Percentiles rank a stretch among this genome's conserved stretches.
These are phyloP conservation scores for Mesorhabditis sp. DNA, from an alignment of 2,888 invertebrate genomes.

Conservation along the genomic window DNA sequence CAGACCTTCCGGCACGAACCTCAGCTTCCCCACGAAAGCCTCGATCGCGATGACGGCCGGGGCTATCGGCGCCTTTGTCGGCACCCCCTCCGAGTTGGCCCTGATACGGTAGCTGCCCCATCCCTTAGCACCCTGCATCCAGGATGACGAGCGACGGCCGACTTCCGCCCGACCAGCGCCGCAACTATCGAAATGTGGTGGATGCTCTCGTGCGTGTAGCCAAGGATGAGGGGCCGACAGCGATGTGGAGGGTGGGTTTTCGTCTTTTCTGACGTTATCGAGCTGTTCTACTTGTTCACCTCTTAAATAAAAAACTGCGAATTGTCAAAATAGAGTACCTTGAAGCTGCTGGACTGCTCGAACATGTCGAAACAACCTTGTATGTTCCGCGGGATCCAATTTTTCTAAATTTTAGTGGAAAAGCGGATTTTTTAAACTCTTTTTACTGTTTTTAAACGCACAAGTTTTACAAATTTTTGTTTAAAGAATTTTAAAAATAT, in stretches of 20 bases:
- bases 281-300: neutral
- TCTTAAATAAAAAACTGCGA: neutral
- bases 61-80: conserved; percentile 80
- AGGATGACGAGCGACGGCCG: conserved; percentile 93
- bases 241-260: conserved; percentile 73
- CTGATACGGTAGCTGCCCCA: conserved; percentile 2
- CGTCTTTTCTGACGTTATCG: neutral
- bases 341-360: too few relatives aligned
- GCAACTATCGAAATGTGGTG: conserved; percentile 85
- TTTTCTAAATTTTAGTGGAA: too few relatives aligned
- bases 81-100: conserved; percentile 81
- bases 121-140: neutral
- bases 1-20: conserved; percentile 67
- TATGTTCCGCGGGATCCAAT: too few relatives aligned
- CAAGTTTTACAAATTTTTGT: too few relatives aligned
- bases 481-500: too few relatives aligned
- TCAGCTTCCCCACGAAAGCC: conserved; percentile 77
- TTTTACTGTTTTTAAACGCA: too few relatives aligned
- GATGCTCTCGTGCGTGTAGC: conserved; percentile 78
- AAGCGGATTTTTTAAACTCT: too few relatives aligned
- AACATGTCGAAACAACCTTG: too few relatives aligned
- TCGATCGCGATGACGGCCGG: conserved; percentile 81
- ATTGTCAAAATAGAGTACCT: neutral
- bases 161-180: conserved; percentile 73
- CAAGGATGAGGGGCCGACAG: conserved; percentile 76